Evolutionary conservation across 2,888 invertebrate species (phyloP).

Genomic region (Mimumesa dahlbomi): DNA sequence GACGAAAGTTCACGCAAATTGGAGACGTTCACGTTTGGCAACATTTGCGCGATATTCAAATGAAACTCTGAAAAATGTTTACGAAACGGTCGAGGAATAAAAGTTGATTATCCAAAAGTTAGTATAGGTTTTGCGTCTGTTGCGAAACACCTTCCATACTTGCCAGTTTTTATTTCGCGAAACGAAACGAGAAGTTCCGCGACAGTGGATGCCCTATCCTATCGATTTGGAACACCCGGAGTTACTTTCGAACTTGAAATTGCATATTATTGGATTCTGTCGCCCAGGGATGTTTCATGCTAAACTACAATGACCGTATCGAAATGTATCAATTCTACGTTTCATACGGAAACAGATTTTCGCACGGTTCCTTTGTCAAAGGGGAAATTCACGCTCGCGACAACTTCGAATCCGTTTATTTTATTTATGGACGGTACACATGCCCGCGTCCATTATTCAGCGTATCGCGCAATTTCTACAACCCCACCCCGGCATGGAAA

Average conservation of each 20-base stretch:
- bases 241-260: slow-evolving; percentile 57
- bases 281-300: slow-evolving; percentile 43
- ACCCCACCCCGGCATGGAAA: too few species aligned
- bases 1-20: background rate
- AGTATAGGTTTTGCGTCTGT: slow-evolving; percentile 32
- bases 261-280: slow-evolving; percentile 59
- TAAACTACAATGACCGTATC: slow-evolving; percentile 36
- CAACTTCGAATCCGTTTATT: background rate
- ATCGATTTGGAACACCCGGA: slow-evolving; percentile 39
- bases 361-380: too few species aligned
- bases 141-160: slow-evolving; percentile 34
- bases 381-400: too few species aligned
- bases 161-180: slow-evolving; percentile 28
- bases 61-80: slow-evolving; percentile 32
- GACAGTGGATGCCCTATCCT: slow-evolving; percentile 14
- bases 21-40: background rate
- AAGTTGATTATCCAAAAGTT: slow-evolving; percentile 52
- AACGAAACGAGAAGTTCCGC: slow-evolving; percentile 30
- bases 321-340: too few species aligned
- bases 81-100: slow-evolving; percentile 31
- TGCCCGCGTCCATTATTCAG: too few species aligned
- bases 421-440: too few species aligned
- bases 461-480: too few species aligned
- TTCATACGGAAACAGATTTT: too few species aligned
- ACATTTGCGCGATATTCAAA: slow-evolving; percentile 9